Percentiles rank a stretch among this genome's conserved stretches.
Evolutionary conservation across 1,140 invertebrate species (phyloP).

Genomic region (Meloidogyne floridensis): DNA sequence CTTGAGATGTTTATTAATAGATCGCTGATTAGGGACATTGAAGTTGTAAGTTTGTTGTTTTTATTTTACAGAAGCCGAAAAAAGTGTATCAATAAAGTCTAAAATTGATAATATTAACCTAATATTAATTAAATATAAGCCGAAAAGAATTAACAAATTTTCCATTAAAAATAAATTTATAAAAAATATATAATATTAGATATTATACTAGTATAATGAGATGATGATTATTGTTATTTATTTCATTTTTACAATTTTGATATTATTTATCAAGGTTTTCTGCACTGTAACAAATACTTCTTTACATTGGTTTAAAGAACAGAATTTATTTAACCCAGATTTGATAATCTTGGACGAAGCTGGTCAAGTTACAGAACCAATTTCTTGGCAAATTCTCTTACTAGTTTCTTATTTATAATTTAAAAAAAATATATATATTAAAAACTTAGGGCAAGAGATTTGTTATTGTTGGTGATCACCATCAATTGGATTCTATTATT

Average conservation of each 20-base stretch:
- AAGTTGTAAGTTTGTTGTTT: background rate
- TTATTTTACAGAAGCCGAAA: background rate
- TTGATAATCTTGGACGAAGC: slow-evolving; percentile 49
- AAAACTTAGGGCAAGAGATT: slow-evolving; percentile 27
- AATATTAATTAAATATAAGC: too few species aligned
- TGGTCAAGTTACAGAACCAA: slow-evolving; percentile 26
- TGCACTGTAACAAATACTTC: slow-evolving; percentile 15
- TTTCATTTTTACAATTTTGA: too few species aligned
- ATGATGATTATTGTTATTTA: too few species aligned
- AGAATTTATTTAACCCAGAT: slow-evolving; percentile 19
- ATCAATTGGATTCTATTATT: slow-evolving; percentile 33
- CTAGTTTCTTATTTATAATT: slow-evolving; percentile 18
- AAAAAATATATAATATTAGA: too few species aligned
- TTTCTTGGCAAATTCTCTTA: slow-evolving; percentile 29
- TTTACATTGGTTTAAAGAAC: background rate
- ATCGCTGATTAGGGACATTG: background rate
- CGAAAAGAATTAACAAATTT: too few species aligned
- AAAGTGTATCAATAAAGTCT: too few species aligned
- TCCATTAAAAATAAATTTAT: too few species aligned
- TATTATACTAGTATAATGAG: too few species aligned
- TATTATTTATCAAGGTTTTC: slow-evolving; percentile 19
- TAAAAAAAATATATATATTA: background rate
- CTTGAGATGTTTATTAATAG: slow-evolving; percentile 1
- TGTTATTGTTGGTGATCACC: slow-evolving; percentile 39
- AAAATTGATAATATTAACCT: too few species aligned